phyloP scores from a whole-genome alignment of 2,113 vertebrate genomes.

The Xyrauchen texanus region DNA sequence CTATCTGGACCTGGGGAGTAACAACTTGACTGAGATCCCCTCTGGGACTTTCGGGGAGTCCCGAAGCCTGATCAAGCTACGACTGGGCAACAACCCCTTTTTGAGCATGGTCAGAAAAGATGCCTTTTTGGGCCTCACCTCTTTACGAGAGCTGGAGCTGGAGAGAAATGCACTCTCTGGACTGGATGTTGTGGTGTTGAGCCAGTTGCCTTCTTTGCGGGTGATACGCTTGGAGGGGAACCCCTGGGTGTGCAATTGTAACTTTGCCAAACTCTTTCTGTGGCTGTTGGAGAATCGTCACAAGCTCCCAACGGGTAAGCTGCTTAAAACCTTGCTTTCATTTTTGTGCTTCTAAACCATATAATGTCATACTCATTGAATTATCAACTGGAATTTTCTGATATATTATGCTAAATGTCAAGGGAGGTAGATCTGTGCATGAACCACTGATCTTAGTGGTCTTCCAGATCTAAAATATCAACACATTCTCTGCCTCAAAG shows the following conservation, averaged over 20 bases:
- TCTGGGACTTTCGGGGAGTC: conserved; percentile 88
- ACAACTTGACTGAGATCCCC: conserved; percentile 90
- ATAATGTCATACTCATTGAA: background rate
- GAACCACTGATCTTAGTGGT: too few relatives aligned
- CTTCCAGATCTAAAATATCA: too few relatives aligned
- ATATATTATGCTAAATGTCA: too few relatives aligned
- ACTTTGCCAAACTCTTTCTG: conserved; percentile 90
- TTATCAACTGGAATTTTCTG: too few relatives aligned
- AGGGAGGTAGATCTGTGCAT: too few relatives aligned
- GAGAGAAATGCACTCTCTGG: conserved; percentile 87
- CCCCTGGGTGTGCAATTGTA: conserved; percentile 96
- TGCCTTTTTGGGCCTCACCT: conserved; percentile 89
- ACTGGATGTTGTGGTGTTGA: conserved; percentile 84
- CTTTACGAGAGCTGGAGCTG: conserved; percentile 90
- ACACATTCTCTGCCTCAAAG: too few relatives aligned
- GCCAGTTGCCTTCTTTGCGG: conserved; percentile 86
- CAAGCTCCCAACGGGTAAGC: conserved; percentile 91
- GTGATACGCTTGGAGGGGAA: conserved; percentile 90
- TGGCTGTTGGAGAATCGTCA: conserved; percentile 92
- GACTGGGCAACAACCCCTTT: conserved; percentile 87
- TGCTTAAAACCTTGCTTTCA: conserved; percentile 27
- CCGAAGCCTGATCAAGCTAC: conserved; percentile 86
- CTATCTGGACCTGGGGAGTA: conserved; percentile 93
- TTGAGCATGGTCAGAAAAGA: conserved; percentile 86
- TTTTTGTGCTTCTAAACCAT: background rate